Percentiles rank a stretch among this genome's conserved stretches.
Evolutionary conservation across 2,888 invertebrate species (phyloP).

Genomic region (Yponomeuta evonymella): DNA sequence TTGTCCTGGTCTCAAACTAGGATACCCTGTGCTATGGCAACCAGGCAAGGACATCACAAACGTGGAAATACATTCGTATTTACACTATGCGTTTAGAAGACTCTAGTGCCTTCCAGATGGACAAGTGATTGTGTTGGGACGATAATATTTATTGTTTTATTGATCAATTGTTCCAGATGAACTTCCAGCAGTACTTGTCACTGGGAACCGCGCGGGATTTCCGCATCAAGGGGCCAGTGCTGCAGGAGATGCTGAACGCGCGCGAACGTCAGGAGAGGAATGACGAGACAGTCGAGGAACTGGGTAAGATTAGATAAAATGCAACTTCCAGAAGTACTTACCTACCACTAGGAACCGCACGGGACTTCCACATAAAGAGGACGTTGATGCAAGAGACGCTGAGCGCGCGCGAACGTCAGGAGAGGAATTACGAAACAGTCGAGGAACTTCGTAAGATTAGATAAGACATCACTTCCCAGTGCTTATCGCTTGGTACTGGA

Average conservation of each 20-base stretch:
- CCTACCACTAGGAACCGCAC: too few species aligned
- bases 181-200: constrained; percentile 71
- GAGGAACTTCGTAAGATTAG: too few species aligned
- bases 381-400: constrained; percentile 48
- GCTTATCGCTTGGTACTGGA: too few species aligned
- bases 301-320: background rate
- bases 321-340: background rate
- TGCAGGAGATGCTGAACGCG: constrained; percentile 66
- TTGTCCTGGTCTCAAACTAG: too few species aligned
- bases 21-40: too few species aligned
- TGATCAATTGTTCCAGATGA: constrained; percentile 35
- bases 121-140: too few species aligned
- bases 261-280: constrained; percentile 26
- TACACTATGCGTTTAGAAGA: too few species aligned
- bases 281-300: constrained; percentile 17
- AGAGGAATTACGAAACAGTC: constrained; percentile 16
- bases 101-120: too few species aligned
- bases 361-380: constrained; percentile 71
- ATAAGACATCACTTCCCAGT: too few species aligned
- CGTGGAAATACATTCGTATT: too few species aligned
- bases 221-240: constrained; percentile 69
- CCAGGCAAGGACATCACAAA: too few species aligned
- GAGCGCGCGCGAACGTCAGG: constrained; percentile 29
- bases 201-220: constrained; percentile 80
- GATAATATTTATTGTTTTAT: too few species aligned